Conservation (phyloP, 2,113 vertebrate genomes). For the Harpagus bidentatus region DNA sequence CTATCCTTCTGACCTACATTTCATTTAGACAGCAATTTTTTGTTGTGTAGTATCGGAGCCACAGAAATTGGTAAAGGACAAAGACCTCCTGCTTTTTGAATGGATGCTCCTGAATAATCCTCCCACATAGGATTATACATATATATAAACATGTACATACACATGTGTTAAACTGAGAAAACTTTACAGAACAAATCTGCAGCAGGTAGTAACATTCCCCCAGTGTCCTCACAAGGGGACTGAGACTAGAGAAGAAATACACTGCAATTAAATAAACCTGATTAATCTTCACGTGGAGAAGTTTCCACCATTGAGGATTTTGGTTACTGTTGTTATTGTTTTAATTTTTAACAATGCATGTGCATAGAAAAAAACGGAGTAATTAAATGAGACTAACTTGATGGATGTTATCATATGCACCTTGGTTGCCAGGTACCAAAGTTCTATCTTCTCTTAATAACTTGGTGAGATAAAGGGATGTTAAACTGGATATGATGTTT, state of each 20-base stretch:
- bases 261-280: neutral
- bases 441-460: neutral
- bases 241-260: neutral
- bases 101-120: neutral
- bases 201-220: neutral
- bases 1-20: neutral
- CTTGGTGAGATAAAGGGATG: neutral
- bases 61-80: neutral
- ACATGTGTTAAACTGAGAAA: neutral
- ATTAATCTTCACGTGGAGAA: neutral
- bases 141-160: rapidly evolving
- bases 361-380: neutral
- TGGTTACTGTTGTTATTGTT: neutral
- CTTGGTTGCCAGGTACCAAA: neutral
- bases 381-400: neutral
- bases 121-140: neutral
- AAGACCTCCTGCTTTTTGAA: neutral
- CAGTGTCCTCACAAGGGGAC: neutral
- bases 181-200: neutral
- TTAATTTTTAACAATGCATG: neutral
- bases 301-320: neutral
- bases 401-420: neutral
- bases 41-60: neutral
- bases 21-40: neutral
- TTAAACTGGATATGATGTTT: neutral